Conservation (phyloP, 2,888 invertebrate genomes). For the Sarcophaga subvicina region DNA sequence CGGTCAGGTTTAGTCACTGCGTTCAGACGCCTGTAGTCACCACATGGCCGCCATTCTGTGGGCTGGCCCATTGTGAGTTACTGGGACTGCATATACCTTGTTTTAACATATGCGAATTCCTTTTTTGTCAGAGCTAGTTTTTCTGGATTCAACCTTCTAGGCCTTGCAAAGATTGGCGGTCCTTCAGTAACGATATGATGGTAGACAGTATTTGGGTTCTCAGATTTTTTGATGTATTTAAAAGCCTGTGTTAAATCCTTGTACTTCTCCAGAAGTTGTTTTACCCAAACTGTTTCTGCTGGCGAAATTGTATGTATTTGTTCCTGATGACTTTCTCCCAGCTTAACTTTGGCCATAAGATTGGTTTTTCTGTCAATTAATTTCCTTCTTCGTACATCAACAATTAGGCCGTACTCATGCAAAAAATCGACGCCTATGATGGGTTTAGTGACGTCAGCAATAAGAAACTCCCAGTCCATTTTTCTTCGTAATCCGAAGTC, state of each 20-base stretch:
- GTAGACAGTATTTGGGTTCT: neutral
- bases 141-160: slow-evolving; percentile 61
- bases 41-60: too few relatives aligned
- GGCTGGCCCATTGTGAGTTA: too few relatives aligned
- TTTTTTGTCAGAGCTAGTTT: slow-evolving; percentile 58
- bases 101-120: slow-evolving; percentile 59
- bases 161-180: slow-evolving; percentile 60
- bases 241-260: slow-evolving; percentile 2
- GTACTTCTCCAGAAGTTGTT: slow-evolving; percentile 11
- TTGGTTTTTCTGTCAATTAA: slow-evolving; percentile 2
- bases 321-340: neutral
- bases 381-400: slow-evolving; percentile 1
- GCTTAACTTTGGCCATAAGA: neutral
- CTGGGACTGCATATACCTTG: slow-evolving; percentile 58
- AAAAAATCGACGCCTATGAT: too few relatives aligned
- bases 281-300: neutral
- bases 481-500: neutral
- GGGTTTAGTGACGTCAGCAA: neutral
- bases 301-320: slow-evolving; percentile 27
- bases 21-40: slow-evolving; percentile 46
- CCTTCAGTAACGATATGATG: slow-evolving; percentile 63
- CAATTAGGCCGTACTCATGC: neutral
- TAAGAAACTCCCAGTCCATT: slow-evolving; percentile 8
- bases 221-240: neutral
- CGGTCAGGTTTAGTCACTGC: slow-evolving; percentile 30